phyloP scores from a whole-genome alignment of 2,888 invertebrate species.

The Drosophila maculinotata region DNA sequence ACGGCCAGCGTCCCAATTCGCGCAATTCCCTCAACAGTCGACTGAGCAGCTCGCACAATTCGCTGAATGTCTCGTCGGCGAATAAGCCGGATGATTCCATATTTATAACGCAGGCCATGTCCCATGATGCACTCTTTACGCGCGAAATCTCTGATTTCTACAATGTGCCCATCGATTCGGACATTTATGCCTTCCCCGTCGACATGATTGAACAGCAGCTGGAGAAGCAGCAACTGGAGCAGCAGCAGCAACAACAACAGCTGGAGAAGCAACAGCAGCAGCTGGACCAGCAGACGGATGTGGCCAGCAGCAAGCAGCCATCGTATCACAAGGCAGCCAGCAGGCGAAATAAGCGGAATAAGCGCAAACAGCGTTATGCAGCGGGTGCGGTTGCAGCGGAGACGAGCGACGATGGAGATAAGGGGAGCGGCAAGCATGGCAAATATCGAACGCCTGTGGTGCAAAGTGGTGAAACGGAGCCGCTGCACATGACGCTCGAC shows the following conservation, averaged over 20 bases:
- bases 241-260: constrained; percentile 24
- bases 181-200: constrained; percentile 94
- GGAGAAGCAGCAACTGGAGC: constrained; percentile 34
- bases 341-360: constrained; percentile 81
- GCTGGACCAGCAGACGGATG: constrained; percentile 10
- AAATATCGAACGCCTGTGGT: constrained; percentile 66
- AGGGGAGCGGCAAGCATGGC: constrained; percentile 66
- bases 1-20: constrained; percentile 88
- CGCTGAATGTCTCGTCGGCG: constrained; percentile 89
- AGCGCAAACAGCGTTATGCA: constrained; percentile 79
- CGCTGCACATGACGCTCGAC: constrained; percentile 93
- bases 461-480: constrained; percentile 86
- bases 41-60: constrained; percentile 94
- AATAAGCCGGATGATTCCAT: constrained; percentile 93
- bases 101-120: constrained; percentile 95
- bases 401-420: constrained; percentile 75
- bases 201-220: constrained; percentile 88
- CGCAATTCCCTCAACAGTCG: constrained; percentile 91
- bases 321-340: constrained; percentile 26
- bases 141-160: constrained; percentile 93
- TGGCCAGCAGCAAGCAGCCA: constrained; percentile 14
- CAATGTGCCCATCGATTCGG: constrained; percentile 95
- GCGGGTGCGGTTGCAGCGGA: constrained; percentile 56
- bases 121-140: constrained; percentile 92
- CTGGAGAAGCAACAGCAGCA: constrained; percentile 41